A percentile compares a stretch with the other conserved stretches of the same genome.
These are phyloP conservation scores for Phaedon cochleariae DNA, from an alignment of 2,888 invertebrate genomes.

Conservation along the genomic window DNA sequence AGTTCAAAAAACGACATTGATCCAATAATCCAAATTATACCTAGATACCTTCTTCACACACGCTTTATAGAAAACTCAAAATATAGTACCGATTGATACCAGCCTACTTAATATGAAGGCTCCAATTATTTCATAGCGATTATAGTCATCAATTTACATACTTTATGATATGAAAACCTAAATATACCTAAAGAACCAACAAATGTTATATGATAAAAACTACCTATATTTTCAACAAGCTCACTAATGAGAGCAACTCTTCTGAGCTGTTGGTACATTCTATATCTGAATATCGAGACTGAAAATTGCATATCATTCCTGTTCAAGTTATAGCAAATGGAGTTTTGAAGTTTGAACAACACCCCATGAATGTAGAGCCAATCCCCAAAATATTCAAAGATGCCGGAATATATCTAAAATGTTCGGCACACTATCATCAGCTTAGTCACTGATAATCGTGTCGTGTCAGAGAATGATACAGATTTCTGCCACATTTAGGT, in stretches of 20 bases:
- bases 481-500: neutral
- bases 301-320: too few species aligned
- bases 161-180: neutral
- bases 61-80: neutral
- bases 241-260: neutral
- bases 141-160: neutral
- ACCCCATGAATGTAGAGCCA: neutral
- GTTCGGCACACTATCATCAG: neutral
- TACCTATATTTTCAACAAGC: neutral
- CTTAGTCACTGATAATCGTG: neutral
- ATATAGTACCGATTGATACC: neutral
- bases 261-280: too few species aligned
- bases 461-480: too few species aligned
- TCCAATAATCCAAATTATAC: neutral
- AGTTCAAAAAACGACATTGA: neutral
- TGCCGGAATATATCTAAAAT: neutral
- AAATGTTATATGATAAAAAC: too few species aligned
- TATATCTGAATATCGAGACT: too few species aligned
- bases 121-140: neutral
- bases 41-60: neutral
- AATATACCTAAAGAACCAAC: neutral
- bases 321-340: too few species aligned
- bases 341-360: neutral
- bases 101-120: too few species aligned
- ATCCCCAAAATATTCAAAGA: neutral